Evolutionary conservation across 2,888 invertebrate species (phyloP).

Genomic region (Cyaniris semiargus): DNA sequence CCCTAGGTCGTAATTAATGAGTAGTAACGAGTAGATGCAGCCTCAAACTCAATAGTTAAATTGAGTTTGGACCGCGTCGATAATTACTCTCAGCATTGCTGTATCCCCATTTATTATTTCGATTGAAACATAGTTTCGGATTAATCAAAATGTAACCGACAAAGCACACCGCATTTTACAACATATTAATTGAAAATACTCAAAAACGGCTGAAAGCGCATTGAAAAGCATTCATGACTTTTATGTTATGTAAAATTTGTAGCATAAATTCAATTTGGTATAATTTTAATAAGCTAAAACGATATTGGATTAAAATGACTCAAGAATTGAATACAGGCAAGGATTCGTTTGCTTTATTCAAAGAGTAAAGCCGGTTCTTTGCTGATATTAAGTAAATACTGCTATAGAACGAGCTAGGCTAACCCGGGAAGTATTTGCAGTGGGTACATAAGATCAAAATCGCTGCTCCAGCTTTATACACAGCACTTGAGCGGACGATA

Average conservation of each 20-base stretch:
- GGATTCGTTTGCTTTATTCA: conserved; percentile 10
- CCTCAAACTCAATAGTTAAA: conserved; percentile 25
- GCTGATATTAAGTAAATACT: conserved; percentile 19
- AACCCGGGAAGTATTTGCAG: conserved; percentile 6
- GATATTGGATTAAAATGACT: not conserved
- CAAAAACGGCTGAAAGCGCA: not conserved
- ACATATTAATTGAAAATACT: not conserved
- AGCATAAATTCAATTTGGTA: not conserved
- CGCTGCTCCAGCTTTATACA: not conserved
- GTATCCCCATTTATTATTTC: not conserved
- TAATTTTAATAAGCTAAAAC: not conserved
- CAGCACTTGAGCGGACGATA: not conserved
- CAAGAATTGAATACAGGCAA: not conserved
- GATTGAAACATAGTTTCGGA: conserved; percentile 5
- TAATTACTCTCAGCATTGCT: conserved; percentile 14
- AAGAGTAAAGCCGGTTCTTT: not conserved
- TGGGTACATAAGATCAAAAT: conserved; percentile 16
- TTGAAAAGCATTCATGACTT: not conserved
- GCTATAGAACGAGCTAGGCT: not conserved
- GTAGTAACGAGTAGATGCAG: conserved; percentile 3
- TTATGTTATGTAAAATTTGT: not conserved
- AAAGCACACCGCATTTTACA: not conserved
- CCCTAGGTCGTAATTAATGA: not conserved
- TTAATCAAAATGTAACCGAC: not conserved
- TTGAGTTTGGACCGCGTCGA: conserved; percentile 24